Percentiles rank a stretch among this genome's conserved stretches.
Conservation (phyloP, 2,888 invertebrate species). For the Heliconius ethilla region DNA sequence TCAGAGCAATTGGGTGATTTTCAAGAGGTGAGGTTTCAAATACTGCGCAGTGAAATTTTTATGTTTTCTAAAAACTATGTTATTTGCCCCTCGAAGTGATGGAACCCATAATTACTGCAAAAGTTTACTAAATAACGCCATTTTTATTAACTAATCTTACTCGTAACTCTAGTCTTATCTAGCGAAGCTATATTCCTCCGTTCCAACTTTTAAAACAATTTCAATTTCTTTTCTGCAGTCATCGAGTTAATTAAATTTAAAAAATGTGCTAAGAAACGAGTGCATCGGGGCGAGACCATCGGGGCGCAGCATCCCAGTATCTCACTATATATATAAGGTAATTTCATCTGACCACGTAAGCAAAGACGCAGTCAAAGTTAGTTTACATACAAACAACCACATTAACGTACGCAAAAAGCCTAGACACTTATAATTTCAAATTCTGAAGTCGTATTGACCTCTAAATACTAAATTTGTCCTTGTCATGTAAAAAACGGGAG, state of each 20-base stretch:
- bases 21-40: too few relatives aligned
- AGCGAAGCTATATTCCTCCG: background rate
- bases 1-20: too few relatives aligned
- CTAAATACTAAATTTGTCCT: constrained; percentile 26
- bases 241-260: background rate
- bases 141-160: background rate
- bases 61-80: too few relatives aligned
- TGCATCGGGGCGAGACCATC: background rate
- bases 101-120: background rate
- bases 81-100: background rate
- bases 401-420: constrained; percentile 5
- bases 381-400: background rate
- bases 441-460: constrained; percentile 13
- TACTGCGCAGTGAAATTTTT: too few relatives aligned
- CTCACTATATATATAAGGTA: too few relatives aligned
- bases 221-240: background rate
- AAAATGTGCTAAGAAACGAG: background rate
- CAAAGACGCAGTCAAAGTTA: too few relatives aligned
- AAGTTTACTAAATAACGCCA: background rate
- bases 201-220: background rate
- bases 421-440: constrained; percentile 27
- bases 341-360: too few relatives aligned
- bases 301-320: too few relatives aligned
- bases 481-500: constrained; percentile 1
- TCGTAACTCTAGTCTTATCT: background rate